Evolutionary conservation across 2,113 vertebrate species (phyloP), one percentile per base, ranked within the genome.

Genomic region (Tragelaphus buxtoni): DNA sequence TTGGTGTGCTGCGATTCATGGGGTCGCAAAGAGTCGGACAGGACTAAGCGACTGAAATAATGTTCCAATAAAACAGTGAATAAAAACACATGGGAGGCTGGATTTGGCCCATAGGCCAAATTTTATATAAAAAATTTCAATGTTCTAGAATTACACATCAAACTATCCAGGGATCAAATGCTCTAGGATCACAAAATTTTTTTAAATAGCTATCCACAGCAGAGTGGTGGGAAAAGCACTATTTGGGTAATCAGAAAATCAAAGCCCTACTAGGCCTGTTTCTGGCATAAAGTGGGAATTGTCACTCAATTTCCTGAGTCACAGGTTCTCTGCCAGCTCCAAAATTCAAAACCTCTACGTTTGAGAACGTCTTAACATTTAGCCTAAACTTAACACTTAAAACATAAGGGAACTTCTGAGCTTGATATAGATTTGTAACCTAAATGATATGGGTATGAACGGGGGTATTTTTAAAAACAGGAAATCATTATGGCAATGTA

Each of bases 1-100:
- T 1, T 65, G 32, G 32, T 1, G 0, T 18, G 63, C n/a, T 65
- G 8, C 0, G 4, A 9, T 65, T 65, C 63, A 10, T 18, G 63
- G 32, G 32, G 63, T 65, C 4, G 0, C 32, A 65, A 65, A 65
- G 17, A 20, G 32, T 65, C 17, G 0, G 63, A 65, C 32, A 65
- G 0, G 16, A 35, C 63, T 65, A 32, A 65, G 63, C 0, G 0
- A 65, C 32, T 65, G 17, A 65, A 35, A 32, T 35, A 17, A 42
- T 61, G 6, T 39, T 42, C 55, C 47, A 79, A 26, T 74, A 83
- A 89, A 96, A 69, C 5, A 45, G 94, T 22, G 1, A 32, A 80
- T 3, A 61, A 90, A 92, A 90, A 47, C 32, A 55, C 39, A 35
- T 1, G 35, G 24, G 30, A 49, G 65, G 11, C 26, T 51, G 9